Evolutionary conservation across 2,797 vertebrate genomes (phyloP).

Genomic region (Diceros bicornis): DNA sequence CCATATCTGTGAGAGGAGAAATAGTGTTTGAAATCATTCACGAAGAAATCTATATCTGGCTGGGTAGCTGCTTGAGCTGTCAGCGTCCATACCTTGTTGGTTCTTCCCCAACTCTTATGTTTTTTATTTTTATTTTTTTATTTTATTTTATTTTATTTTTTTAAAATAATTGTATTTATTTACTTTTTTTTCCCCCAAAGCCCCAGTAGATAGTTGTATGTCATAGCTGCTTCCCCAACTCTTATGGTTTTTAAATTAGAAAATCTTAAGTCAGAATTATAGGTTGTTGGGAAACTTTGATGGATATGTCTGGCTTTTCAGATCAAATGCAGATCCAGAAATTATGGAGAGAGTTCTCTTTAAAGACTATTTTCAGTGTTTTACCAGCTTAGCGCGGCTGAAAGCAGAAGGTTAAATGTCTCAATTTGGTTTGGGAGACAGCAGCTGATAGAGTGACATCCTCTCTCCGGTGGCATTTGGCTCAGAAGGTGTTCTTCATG

Average conservation of each 20-base stretch:
- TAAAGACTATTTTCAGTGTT: conserved; percentile 23
- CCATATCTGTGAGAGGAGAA: neutral
- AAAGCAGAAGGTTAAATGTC: neutral
- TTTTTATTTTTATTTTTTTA: too few relatives aligned
- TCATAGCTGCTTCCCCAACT: fast-evolving
- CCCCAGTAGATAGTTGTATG: too few relatives aligned
- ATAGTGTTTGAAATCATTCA: neutral
- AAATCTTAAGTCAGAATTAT: conserved; percentile 72
- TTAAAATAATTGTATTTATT: too few relatives aligned
- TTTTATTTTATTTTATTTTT: too few relatives aligned
- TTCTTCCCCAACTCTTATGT: neutral
- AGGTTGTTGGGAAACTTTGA: conserved; percentile 66
- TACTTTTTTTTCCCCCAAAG: too few relatives aligned
- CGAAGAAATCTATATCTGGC: neutral
- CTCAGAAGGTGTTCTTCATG: neutral
- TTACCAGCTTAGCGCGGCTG: neutral
- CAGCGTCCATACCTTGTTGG: neutral
- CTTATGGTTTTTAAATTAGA: conserved; percentile 68
- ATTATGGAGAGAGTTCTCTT: conserved; percentile 26
- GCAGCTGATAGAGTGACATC: neutral
- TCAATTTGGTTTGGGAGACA: neutral
- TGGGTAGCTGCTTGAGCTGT: neutral
- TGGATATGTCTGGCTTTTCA: conserved; percentile 58
- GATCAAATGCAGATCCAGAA: conserved; percentile 66
- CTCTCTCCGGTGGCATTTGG: neutral